These are phyloP conservation scores for Listrodromus nycthemerus DNA, from an alignment of 2,888 invertebrate species.

Conservation along the genomic window DNA sequence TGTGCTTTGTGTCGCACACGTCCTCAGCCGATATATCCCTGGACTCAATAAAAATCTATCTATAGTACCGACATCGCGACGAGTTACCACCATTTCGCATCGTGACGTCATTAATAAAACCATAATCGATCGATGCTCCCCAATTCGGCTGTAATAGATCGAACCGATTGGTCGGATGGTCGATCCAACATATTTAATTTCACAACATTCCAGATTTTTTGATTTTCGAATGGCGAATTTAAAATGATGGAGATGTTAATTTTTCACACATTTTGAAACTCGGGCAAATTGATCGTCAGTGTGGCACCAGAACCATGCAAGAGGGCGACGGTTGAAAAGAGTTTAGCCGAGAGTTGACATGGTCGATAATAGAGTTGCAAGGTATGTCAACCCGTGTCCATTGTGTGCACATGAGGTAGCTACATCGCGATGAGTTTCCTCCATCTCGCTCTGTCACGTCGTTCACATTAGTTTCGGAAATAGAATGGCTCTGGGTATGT, in stretches of 20 bases:
- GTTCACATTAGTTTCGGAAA: slow-evolving; percentile 49
- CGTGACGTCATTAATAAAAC: background rate
- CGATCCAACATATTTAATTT: too few species aligned
- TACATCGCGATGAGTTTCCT: slow-evolving; percentile 23
- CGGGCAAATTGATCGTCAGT: background rate
- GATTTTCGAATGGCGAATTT: too few species aligned
- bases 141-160: too few species aligned
- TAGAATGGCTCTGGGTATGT: slow-evolving; percentile 38
- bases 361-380: slow-evolving; percentile 25
- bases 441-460: slow-evolving; percentile 15
- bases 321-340: slow-evolving; percentile 18
- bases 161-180: too few species aligned
- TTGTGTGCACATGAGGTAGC: slow-evolving; percentile 19
- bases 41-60: too few species aligned
- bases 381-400: slow-evolving; percentile 28
- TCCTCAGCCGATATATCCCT: too few species aligned
- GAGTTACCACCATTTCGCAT: slow-evolving; percentile 29
- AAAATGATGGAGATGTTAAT: background rate
- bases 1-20: too few species aligned
- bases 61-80: background rate
- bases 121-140: too few species aligned
- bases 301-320: slow-evolving; percentile 3
- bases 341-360: background rate
- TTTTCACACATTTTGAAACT: background rate
- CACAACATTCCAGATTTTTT: too few species aligned